phyloP scores from a whole-genome alignment of 2,888 invertebrate genomes.

The Apocheima hispidaria region DNA sequence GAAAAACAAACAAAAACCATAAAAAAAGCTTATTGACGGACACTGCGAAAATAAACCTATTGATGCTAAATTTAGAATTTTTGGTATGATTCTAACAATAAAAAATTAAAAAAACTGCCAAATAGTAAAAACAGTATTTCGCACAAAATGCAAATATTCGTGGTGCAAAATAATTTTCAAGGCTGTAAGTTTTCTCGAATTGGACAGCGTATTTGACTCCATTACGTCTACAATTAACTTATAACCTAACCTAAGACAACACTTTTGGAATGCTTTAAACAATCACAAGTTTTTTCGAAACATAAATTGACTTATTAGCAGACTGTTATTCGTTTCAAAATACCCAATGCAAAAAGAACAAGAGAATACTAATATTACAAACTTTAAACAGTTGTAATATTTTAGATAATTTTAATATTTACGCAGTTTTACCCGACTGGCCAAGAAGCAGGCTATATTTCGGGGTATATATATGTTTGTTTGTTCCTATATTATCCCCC shows the following conservation, averaged over 20 bases:
- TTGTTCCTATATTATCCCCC: too few species aligned
- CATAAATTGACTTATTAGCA: slow-evolving; percentile 12
- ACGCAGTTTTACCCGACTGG: too few species aligned
- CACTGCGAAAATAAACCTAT: slow-evolving; percentile 2
- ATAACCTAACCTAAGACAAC: slow-evolving; percentile 57
- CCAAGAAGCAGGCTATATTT: too few species aligned
- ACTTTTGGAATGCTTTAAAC: slow-evolving; percentile 76
- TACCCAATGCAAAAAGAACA: neutral
- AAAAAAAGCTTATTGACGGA: slow-evolving; percentile 33
- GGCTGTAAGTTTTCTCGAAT: slow-evolving; percentile 20
- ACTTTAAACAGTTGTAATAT: too few species aligned
- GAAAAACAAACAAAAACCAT: neutral
- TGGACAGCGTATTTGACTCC: slow-evolving; percentile 17
- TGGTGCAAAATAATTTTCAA: slow-evolving; percentile 17
- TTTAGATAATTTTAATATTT: too few species aligned
- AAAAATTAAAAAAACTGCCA: slow-evolving; percentile 22
- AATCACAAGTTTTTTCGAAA: slow-evolving; percentile 75
- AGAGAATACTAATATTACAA: too few species aligned
- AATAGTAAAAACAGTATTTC: slow-evolving; percentile 36
- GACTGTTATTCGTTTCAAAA: slow-evolving; percentile 8
- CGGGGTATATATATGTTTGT: too few species aligned
- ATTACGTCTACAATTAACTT: slow-evolving; percentile 42
- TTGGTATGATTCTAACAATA: slow-evolving; percentile 39
- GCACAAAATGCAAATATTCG: slow-evolving; percentile 40
- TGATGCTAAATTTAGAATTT: slow-evolving; percentile 34